Conservation (phyloP, 2,113 vertebrate species). For the Egretta garzetta region DNA sequence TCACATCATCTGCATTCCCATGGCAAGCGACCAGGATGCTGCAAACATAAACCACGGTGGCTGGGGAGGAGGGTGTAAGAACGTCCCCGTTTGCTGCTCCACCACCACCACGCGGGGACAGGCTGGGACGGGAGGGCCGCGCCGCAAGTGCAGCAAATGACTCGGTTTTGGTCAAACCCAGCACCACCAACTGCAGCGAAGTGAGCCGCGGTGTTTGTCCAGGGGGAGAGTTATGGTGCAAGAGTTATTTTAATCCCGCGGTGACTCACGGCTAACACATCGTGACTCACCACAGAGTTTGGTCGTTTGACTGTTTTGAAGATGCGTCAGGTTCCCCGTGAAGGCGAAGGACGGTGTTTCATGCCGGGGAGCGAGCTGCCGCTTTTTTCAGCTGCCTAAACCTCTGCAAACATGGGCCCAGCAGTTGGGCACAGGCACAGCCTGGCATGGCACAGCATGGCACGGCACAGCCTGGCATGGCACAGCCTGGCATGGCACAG, state of each 20-base stretch:
- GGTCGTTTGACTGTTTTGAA: neutral
- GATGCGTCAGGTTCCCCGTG: neutral
- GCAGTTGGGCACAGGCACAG: neutral
- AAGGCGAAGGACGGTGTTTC: neutral
- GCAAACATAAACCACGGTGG: fast-evolving
- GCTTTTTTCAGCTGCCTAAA: neutral
- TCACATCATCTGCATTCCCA: neutral
- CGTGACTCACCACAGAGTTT: neutral
- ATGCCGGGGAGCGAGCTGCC: neutral
- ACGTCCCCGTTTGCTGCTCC: fast-evolving
- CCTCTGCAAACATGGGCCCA: neutral
- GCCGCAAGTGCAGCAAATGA: fast-evolving
- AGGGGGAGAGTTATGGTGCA: neutral
- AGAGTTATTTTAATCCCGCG: neutral
- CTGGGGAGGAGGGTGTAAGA: neutral
- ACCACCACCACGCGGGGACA: neutral
- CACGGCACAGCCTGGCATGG: fast-evolving
- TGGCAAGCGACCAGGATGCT: neutral
- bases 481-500: neutral
- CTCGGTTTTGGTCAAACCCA: fast-evolving
- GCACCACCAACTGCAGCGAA: fast-evolving
- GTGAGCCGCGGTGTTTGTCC: neutral
- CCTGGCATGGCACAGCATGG: fast-evolving
- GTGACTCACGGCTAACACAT: neutral
- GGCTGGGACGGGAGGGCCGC: neutral